A percentile compares a stretch with the other conserved stretches of the same genome.
Conservation (phyloP, 2,888 invertebrate species). For the Microctonus hyperodae region DNA sequence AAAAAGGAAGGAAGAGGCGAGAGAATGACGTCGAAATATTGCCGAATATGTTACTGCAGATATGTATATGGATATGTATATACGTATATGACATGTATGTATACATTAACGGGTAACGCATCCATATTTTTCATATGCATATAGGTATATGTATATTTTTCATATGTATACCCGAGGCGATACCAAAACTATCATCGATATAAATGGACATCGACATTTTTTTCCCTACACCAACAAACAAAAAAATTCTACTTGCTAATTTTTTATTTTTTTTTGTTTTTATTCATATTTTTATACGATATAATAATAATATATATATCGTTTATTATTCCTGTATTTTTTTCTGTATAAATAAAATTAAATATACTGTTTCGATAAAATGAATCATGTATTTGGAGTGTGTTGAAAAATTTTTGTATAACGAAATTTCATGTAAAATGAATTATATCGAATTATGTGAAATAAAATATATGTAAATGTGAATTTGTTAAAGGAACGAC, state of each 20-base stretch:
- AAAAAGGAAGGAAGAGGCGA: not conserved
- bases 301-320: not conserved
- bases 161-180: not conserved
- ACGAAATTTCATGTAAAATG: not conserved
- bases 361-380: not conserved
- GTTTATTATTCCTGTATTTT: not conserved
- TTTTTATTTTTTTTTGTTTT: not conserved
- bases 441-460: not conserved
- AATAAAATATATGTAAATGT: not conserved
- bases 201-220: not conserved
- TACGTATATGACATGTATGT: slow-evolving; percentile 7
- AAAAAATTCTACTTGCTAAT: not conserved
- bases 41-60: slow-evolving; percentile 28
- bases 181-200: slow-evolving; percentile 4
- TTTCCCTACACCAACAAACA: not conserved
- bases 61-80: too few relatives aligned
- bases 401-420: not conserved
- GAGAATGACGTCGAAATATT: slow-evolving; percentile 16
- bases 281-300: not conserved
- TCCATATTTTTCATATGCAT: not conserved
- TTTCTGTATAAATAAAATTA: not conserved
- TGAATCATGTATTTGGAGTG: not conserved
- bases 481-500: slow-evolving; percentile 17
- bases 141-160: not conserved
- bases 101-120: not conserved